Conservation (phyloP, 2,888 invertebrate genomes). For the Caenorhabditis becei region DNA sequence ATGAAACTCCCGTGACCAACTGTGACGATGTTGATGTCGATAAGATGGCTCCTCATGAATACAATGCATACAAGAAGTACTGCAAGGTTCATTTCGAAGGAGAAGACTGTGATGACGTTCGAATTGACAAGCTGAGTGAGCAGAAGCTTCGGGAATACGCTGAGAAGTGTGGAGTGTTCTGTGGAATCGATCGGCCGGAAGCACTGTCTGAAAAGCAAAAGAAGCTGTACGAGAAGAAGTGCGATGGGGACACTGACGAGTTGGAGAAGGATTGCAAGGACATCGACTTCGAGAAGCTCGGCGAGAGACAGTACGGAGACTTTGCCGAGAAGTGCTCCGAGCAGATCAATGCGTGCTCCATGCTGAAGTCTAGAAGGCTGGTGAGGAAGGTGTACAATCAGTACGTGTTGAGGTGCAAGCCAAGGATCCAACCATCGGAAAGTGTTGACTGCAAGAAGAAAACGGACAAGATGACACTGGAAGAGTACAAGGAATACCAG, state of each 20-base stretch:
- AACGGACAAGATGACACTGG: slow-evolving; percentile 30
- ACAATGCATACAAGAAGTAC: slow-evolving; percentile 29
- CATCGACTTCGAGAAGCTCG: slow-evolving; percentile 29
- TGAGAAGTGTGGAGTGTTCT: slow-evolving; percentile 37
- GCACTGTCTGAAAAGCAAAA: slow-evolving; percentile 13
- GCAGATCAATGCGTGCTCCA: slow-evolving; percentile 39
- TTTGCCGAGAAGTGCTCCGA: slow-evolving; percentile 47
- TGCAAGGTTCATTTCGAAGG: slow-evolving; percentile 31
- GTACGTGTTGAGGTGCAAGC: slow-evolving; percentile 22
- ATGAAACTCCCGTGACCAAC: background rate
- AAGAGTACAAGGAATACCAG: slow-evolving; percentile 24
- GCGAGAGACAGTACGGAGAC: slow-evolving; percentile 32
- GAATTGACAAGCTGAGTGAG: slow-evolving; percentile 27
- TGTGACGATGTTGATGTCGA: slow-evolving; percentile 28
- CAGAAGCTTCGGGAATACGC: slow-evolving; percentile 28
- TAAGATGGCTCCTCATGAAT: slow-evolving; percentile 19
- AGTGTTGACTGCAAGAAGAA: slow-evolving; percentile 12
- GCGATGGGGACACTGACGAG: slow-evolving; percentile 29
- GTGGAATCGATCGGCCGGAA: slow-evolving; percentile 35
- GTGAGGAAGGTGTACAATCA: slow-evolving; percentile 37
- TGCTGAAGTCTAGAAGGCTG: slow-evolving; percentile 31
- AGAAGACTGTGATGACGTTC: slow-evolving; percentile 31
- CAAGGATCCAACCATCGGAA: slow-evolving; percentile 13
- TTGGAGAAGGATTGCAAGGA: slow-evolving; percentile 42
- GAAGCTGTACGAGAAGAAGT: slow-evolving; percentile 24